Evolutionary conservation across 1,140 invertebrate species (phyloP).

Genomic region (Oscheius sp.): DNA sequence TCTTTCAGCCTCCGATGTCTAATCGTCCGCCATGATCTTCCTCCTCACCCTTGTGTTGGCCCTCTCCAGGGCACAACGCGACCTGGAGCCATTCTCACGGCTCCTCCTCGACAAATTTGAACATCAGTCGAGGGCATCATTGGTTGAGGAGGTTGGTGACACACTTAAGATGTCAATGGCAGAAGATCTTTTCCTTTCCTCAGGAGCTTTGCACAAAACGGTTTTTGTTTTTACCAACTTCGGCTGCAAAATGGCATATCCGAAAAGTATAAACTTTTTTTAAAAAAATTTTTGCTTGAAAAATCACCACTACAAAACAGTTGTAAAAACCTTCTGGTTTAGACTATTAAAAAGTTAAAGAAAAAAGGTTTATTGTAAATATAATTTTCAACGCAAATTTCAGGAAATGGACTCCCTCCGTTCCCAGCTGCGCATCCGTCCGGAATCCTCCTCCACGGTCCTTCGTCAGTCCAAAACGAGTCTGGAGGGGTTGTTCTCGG

Average conservation of each 20-base stretch:
- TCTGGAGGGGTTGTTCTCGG: neutral
- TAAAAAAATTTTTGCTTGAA: neutral
- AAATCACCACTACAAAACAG: neutral
- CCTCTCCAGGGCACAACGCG: conserved; percentile 5
- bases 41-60: neutral
- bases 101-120: conserved; percentile 14
- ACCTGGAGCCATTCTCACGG: neutral
- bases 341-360: no score
- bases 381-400: neutral
- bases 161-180: no score
- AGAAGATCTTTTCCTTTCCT: no score
- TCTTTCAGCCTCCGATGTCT: neutral
- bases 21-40: neutral
- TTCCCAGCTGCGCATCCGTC: neutral
- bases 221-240: neutral
- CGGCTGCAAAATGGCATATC: neutral
- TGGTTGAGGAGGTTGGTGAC: conserved; percentile 7
- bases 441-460: neutral
- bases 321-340: neutral
- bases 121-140: neutral
- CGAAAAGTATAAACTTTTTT: neutral
- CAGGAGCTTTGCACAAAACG: neutral
- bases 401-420: neutral
- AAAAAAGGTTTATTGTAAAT: no score
- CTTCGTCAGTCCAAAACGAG: neutral